Conservation (phyloP, 1,140 invertebrate species). For the Hylyphantes graminicola region DNA sequence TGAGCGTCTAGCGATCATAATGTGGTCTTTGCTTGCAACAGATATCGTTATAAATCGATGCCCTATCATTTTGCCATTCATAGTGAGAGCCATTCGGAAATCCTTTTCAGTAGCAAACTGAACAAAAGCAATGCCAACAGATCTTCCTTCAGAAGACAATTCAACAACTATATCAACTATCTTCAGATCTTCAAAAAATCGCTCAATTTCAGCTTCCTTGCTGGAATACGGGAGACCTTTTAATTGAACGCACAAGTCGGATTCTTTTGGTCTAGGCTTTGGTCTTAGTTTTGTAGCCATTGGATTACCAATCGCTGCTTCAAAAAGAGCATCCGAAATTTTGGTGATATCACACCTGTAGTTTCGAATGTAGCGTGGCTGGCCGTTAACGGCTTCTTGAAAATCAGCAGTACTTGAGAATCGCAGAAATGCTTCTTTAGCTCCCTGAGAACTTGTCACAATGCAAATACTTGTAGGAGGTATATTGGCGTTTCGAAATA, state of each 20-base stretch:
- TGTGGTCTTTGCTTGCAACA: constrained; percentile 60
- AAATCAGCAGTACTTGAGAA: constrained; percentile 77
- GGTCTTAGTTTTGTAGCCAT: neutral
- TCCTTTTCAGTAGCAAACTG: constrained; percentile 79
- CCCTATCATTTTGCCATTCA: constrained; percentile 64
- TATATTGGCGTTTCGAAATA: constrained; percentile 83
- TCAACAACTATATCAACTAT: constrained; percentile 77
- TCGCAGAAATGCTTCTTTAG: constrained; percentile 82
- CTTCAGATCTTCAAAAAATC: constrained; percentile 79
- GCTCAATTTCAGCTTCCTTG: constrained; percentile 81
- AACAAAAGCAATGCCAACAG: constrained; percentile 76
- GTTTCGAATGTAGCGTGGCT: constrained; percentile 65
- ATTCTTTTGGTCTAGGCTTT: constrained; percentile 31
- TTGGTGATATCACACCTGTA: constrained; percentile 64
- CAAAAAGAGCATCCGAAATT: constrained; percentile 25
- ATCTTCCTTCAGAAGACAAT: constrained; percentile 71
- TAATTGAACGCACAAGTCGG: constrained; percentile 70
- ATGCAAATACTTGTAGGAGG: constrained; percentile 86
- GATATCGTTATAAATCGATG: constrained; percentile 65
- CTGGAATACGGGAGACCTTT: constrained; percentile 79
- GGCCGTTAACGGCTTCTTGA: constrained; percentile 75
- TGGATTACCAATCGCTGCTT: constrained; percentile 14
- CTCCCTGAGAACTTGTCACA: constrained; percentile 82
- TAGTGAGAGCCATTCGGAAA: constrained; percentile 65
- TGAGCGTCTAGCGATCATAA: neutral